These are phyloP conservation scores for Pasiphila rectangulata DNA, from an alignment of 2,888 invertebrate species.

Conservation along the genomic window DNA sequence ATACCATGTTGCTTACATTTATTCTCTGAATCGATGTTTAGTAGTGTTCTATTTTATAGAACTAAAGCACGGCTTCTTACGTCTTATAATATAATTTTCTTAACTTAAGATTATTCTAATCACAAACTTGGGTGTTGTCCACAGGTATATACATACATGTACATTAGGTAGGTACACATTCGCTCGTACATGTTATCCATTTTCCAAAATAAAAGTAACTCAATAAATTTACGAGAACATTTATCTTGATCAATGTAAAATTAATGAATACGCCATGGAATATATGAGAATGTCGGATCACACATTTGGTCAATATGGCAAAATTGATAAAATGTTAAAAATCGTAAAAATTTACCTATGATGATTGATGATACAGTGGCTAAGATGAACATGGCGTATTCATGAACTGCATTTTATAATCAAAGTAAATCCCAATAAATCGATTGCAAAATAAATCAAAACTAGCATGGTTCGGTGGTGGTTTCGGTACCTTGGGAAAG, in stretches of 20 bases:
- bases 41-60: background rate
- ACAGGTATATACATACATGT: constrained; percentile 14
- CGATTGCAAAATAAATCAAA: constrained; percentile 45
- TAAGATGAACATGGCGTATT: constrained; percentile 8
- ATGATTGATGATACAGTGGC: background rate
- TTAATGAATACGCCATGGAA: constrained; percentile 12
- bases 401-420: constrained; percentile 19
- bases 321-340: background rate
- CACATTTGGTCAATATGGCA: too few species aligned
- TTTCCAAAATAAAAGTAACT: constrained; percentile 26
- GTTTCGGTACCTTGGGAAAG: constrained; percentile 64
- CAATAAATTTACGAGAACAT: constrained; percentile 32
- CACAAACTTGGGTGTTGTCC: constrained; percentile 30
- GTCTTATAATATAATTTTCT: constrained; percentile 5
- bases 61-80: background rate
- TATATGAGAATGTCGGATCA: background rate
- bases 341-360: background rate
- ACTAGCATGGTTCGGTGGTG: constrained; percentile 32
- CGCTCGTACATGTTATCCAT: constrained; percentile 18
- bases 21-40: constrained; percentile 9
- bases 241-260: constrained; percentile 10
- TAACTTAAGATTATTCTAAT: constrained; percentile 15
- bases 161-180: constrained; percentile 23
- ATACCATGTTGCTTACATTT: constrained; percentile 1
- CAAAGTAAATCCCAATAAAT: constrained; percentile 36